A percentile compares a stretch with the other conserved stretches of the same genome.
Conservation (phyloP, 1,140 invertebrate species). For the Drosophila watanabei region DNA sequence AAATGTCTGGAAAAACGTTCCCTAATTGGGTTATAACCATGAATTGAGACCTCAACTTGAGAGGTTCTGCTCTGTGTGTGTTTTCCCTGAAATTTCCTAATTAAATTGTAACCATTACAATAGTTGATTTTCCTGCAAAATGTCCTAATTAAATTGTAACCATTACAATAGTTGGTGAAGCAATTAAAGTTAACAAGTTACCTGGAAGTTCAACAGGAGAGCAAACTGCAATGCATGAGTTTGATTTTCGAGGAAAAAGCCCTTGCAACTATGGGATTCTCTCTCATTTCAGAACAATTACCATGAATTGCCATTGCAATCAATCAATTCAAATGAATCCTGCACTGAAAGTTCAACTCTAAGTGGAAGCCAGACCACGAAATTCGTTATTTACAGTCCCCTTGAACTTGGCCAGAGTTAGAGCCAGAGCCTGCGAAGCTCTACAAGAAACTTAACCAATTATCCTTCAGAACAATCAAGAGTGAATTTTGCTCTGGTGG, state of each 20-base stretch:
- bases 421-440: slow-evolving; percentile 4
- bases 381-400: slow-evolving; percentile 12
- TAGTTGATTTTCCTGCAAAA: too few species aligned
- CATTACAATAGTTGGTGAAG: background rate
- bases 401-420: background rate
- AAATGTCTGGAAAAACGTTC: background rate
- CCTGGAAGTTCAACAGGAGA: background rate
- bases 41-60: background rate
- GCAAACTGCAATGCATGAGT: background rate
- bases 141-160: too few species aligned
- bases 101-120: background rate
- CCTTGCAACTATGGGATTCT: background rate
- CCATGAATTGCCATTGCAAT: slow-evolving; percentile 11
- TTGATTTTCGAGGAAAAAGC: background rate
- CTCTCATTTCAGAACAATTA: background rate
- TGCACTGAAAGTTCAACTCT: background rate
- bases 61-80: background rate
- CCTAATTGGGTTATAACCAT: background rate
- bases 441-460: slow-evolving; percentile 35
- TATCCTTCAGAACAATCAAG: slow-evolving; percentile 20
- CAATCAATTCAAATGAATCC: background rate
- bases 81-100: background rate
- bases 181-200: background rate
- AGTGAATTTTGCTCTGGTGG: slow-evolving; percentile 2
- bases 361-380: slow-evolving; percentile 9